Base-by-base conservation (phyloP, 2,113 vertebrate species). In the Odocoileus hemionus region DNA sequence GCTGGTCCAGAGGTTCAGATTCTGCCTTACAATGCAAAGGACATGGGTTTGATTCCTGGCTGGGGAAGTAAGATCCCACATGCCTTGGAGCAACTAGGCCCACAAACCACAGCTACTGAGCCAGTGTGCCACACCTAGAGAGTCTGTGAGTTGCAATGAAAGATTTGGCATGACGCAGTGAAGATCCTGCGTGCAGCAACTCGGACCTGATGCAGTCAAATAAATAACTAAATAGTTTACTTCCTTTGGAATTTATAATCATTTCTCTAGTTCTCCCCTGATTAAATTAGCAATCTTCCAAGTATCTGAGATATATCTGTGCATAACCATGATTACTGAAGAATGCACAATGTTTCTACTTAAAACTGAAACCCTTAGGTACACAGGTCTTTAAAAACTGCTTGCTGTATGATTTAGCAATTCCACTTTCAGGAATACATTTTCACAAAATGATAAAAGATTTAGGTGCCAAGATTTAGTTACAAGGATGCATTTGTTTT, bases 401-500 rank as follows among this genome's bases (percentile, higher is more conserved):
- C 14, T 39, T 60, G 33, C 76, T 76, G 1, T 83, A 55, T 64
- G 55, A 91, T 54, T 90, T 61, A 79, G 74, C 55, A 95, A 74
- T 82, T 86, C 47, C 7, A 58, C 36, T 84, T 96, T 36, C 47
- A 90, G 74, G 26, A 93, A 87, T 36, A 55, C 13, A 76, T 83
- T 33, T 91, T 91, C 26, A 70, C 21, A 80, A 96, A 82, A 86
- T 92, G 74, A 82, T 95, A 67, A 86, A 64, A 64, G 45, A 92
- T 57, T 36, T 36, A 43, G 28, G 5, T n/a, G 47, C 21, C 86
- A 95, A 90, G 28, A 82, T 74, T 96, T 74, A 90, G 55, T 86
- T 83, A 58, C 7, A 90, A 67, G 67, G 17, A 50, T 87, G 54
- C 61, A 90, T 89, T 96, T 36, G 60, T 89, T 95, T 95, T 90